Conservation (phyloP, 1,140 invertebrate genomes). For the Physella acuta region DNA sequence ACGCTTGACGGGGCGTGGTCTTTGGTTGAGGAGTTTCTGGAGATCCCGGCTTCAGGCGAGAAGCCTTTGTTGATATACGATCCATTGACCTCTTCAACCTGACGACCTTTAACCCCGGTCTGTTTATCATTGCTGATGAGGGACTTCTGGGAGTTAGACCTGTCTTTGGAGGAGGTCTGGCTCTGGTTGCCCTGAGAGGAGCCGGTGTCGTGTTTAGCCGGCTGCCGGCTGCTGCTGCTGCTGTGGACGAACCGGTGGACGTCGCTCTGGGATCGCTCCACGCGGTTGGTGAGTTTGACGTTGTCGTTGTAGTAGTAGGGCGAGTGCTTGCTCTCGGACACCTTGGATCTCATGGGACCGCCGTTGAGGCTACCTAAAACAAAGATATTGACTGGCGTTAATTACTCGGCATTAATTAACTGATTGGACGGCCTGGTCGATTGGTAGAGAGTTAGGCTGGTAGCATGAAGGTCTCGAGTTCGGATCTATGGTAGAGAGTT, state of each 20-base stretch:
- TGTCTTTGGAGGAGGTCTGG: neutral
- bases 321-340: conserved; percentile 14
- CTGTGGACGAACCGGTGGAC: neutral
- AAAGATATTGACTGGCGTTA: too few species aligned
- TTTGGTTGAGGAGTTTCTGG: neutral
- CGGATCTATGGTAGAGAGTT: too few species aligned
- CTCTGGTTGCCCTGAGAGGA: neutral
- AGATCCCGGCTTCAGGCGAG: neutral
- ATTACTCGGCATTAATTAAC: too few species aligned
- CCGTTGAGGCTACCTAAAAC: too few species aligned
- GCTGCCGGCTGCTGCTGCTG: neutral
- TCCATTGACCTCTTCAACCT: neutral
- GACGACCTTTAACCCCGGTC: too few species aligned
- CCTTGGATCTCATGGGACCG: conserved; percentile 9
- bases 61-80: neutral
- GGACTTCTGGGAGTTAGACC: too few species aligned
- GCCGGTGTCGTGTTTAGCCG: neutral
- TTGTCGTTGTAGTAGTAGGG: conserved; percentile 7
- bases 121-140: too few species aligned
- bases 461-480: too few species aligned
- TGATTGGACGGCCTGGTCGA: too few species aligned
- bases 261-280: conserved; percentile 13
- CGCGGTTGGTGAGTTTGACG: neutral
- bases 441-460: too few species aligned
- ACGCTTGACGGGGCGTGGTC: neutral